Evolutionary conservation across 1,140 invertebrate genomes (phyloP), one percentile per base, ranked within the genome.

Genomic region (Caenorhabditis briggsae): DNA sequence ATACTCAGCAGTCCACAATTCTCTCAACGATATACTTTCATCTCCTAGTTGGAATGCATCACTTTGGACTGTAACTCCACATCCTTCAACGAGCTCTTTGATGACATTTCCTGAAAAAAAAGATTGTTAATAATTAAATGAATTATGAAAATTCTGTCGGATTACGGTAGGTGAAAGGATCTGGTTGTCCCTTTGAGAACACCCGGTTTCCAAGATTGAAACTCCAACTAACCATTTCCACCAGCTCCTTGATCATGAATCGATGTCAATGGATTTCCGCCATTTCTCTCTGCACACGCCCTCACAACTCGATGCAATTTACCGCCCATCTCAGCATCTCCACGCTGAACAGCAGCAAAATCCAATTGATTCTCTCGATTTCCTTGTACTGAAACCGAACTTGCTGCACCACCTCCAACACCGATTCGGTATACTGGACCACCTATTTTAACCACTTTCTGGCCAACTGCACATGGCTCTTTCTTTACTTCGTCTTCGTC

Each of bases 251-350:
- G 96, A 93, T 97, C 96, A 92, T 97, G 96, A 88, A 98, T 97
- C 93, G 96, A 96, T 65, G 96, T 93, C 89, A 99, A 97, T 3
- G 97, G 97, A 94, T 99, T 99, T 1, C 94, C 92, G 2, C 94
- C 88, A 6, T 90, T 93, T 20, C 89, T 46, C 93, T 99, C 97
- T 2, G 96, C 93, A 92, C 97, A 99, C 5, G 96, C 96, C 88
- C 97, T 94, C 0, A 99, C 96, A 8, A 98, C 95, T 87, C 97
- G 93, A 93, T 99, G 98, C 14, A 99, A 91, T 93, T 98, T 98
- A 91, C 98, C 97, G 89, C 98, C 97, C 97, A 99, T 99, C 94
- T 99, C 97, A 2, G 97, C 95, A 94, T 99, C 97, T 55, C 97
- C 96, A 93, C 97, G 94, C 93, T 99, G 97, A 0, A 99, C 97